Conservation (phyloP, 2,797 vertebrate genomes). For the Micrastur ruficollis region DNA sequence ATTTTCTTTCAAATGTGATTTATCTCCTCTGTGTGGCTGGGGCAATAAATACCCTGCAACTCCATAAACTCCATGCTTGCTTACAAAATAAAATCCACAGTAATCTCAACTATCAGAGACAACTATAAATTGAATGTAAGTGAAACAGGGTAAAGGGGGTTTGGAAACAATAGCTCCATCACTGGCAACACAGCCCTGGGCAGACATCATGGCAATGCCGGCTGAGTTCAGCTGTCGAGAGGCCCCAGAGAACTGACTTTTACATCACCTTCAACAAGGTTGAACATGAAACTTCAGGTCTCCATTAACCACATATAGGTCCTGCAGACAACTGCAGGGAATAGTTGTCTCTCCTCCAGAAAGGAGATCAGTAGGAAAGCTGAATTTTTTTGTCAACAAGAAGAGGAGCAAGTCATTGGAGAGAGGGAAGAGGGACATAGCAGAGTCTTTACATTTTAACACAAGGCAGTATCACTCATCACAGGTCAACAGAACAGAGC, state of each 20-base stretch:
- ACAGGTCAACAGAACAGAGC: not conserved
- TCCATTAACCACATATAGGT: not conserved
- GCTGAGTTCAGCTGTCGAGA: not conserved
- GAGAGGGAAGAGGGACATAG: not conserved
- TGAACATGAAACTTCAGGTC: not conserved
- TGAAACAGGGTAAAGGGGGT: not conserved
- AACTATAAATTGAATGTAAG: slow-evolving; percentile 29
- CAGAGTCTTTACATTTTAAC: not conserved
- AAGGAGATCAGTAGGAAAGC: not conserved
- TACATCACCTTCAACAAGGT: not conserved
- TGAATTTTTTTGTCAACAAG: not conserved
- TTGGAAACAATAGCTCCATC: not conserved
- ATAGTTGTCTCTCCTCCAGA: not conserved
- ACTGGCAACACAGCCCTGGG: not conserved
- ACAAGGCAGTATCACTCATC: not conserved
- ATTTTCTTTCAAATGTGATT: slow-evolving; percentile 28
- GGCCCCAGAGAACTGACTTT: not conserved
- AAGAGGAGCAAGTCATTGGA: not conserved
- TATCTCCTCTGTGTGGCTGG: not conserved
- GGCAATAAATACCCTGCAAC: slow-evolving; percentile 36
- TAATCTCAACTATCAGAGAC: slow-evolving; percentile 33
- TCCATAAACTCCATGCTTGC: not conserved
- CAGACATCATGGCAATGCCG: not conserved
- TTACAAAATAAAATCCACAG: slow-evolving; percentile 45
- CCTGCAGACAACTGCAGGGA: not conserved